Percentiles rank a stretch among this genome's conserved stretches.
Conservation (phyloP, 2,888 invertebrate genomes). For the Tuberolachnus salignus region DNA sequence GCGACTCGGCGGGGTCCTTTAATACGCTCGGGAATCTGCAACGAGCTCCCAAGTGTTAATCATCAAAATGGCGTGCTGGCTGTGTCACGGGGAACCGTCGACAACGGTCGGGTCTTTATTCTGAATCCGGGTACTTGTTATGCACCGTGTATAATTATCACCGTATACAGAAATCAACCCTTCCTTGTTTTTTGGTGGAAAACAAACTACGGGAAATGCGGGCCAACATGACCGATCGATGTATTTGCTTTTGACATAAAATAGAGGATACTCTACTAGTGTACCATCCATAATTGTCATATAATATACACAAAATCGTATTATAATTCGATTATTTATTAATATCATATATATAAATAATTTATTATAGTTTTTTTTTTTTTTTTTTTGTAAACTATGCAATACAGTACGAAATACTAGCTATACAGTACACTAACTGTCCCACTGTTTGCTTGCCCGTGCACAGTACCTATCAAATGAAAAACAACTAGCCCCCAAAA, state of each 20-base stretch:
- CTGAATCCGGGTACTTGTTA: neutral
- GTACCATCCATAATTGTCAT: too few relatives aligned
- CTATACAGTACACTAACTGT: too few relatives aligned
- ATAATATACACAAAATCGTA: neutral
- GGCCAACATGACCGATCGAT: conserved; percentile 21
- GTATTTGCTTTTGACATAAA: conserved; percentile 31
- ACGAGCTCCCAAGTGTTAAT: conserved; percentile 5
- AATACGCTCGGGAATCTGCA: neutral
- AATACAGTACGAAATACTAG: too few relatives aligned
- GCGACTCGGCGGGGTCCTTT: neutral
- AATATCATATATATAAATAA: too few relatives aligned
- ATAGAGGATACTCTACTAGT: too few relatives aligned
- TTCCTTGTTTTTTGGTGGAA: conserved; percentile 28
- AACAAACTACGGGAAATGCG: neutral
- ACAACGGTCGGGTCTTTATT: conserved; percentile 9
- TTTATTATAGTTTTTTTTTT: too few relatives aligned
- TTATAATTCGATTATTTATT: too few relatives aligned
- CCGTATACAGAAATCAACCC: conserved; percentile 3
- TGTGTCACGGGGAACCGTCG: neutral
- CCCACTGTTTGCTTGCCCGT: too few relatives aligned
- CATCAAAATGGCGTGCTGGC: neutral
- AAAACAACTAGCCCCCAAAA: too few relatives aligned
- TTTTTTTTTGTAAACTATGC: too few relatives aligned
- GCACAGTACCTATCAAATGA: too few relatives aligned
- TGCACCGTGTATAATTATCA: conserved; percentile 2